These are phyloP conservation scores for Myotis davidii DNA, from an alignment of 2,113 vertebrate genomes.

Conservation along the genomic window DNA sequence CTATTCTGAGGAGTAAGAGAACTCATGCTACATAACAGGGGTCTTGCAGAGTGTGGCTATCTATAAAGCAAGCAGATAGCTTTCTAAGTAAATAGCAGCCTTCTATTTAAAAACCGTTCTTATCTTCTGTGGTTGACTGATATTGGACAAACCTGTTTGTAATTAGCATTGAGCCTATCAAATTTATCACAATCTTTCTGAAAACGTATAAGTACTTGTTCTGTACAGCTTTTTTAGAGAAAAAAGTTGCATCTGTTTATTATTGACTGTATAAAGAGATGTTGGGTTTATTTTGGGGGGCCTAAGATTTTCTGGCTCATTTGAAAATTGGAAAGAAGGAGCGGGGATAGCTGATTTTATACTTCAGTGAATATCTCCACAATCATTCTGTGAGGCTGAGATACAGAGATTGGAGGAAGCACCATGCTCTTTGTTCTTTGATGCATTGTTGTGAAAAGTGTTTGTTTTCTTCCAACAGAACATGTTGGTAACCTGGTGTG, in stretches of 20 bases:
- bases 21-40: not conserved
- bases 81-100: not conserved
- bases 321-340: conserved; percentile 28
- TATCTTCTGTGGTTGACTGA: not conserved
- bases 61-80: not conserved
- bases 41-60: not conserved
- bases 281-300: not conserved
- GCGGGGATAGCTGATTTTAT: not conserved
- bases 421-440: conserved; percentile 1
- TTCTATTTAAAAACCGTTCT: not conserved
- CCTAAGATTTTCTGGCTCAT: conserved; percentile 38
- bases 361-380: not conserved
- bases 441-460: not conserved
- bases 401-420: not conserved
- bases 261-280: conserved; percentile 19
- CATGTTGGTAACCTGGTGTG: not conserved
- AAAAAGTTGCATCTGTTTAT: conserved; percentile 27
- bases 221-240: not conserved
- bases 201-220: not conserved
- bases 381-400: conserved; percentile 19
- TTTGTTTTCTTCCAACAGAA: conserved; percentile 54
- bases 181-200: not conserved
- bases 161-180: not conserved
- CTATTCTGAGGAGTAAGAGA: not conserved
- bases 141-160: not conserved